Percentiles rank a stretch among this genome's conserved stretches.
Conservation (phyloP, 2,797 vertebrate species). For the Champsocephalus gunnari region DNA sequence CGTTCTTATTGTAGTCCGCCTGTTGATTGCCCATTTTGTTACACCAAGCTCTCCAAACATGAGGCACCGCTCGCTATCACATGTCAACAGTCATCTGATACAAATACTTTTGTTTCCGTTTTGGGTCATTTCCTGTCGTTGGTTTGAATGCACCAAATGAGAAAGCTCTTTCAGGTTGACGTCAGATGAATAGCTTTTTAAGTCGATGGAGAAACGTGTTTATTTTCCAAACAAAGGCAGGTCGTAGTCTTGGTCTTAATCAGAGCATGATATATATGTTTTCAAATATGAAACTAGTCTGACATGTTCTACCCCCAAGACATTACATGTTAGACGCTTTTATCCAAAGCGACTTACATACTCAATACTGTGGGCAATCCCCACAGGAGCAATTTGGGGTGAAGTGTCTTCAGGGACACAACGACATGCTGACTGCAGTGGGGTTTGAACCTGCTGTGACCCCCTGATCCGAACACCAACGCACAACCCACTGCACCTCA, state of each 20-base stretch:
- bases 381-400: no score
- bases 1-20: constrained; percentile 3
- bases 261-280: neutral
- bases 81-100: constrained; percentile 18
- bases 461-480: no score
- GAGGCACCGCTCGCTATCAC: constrained; percentile 9
- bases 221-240: neutral
- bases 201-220: neutral
- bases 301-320: constrained; percentile 5
- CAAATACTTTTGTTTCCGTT: constrained; percentile 23
- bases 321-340: no score
- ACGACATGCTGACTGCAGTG: no score
- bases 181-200: neutral
- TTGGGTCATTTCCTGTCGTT: constrained; percentile 9
- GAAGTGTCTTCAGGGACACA: no score
- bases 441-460: no score
- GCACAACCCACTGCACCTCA: no score
- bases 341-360: no score
- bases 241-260: constrained; percentile 4
- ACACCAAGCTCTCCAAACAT: constrained; percentile 13
- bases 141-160: constrained; percentile 12
- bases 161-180: neutral
- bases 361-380: no score
- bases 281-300: neutral
- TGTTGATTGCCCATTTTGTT: constrained; percentile 12